Conservation (phyloP, 2,797 vertebrate genomes). For the Pseudocheirus occidentalis region DNA sequence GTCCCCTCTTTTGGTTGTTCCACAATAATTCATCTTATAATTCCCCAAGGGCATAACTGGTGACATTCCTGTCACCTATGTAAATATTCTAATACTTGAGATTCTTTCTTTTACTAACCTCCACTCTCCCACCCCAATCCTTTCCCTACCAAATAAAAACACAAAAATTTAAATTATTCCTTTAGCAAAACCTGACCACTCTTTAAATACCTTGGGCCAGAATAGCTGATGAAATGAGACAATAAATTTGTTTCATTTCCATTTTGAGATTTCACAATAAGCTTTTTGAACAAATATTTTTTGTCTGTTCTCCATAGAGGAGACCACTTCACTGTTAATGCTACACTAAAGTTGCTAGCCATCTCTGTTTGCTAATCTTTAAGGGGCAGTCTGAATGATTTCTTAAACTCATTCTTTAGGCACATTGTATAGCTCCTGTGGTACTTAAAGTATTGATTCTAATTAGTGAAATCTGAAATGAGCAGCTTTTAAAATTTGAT, state of each 20-base stretch:
- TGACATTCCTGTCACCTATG: background rate
- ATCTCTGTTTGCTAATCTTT: conserved; percentile 19
- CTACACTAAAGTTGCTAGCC: background rate
- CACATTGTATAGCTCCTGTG: conserved; percentile 15
- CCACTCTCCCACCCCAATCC: background rate
- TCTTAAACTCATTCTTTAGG: background rate
- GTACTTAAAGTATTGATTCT: background rate
- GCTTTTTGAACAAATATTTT: conserved; percentile 35
- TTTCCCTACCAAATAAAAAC: conserved; percentile 39
- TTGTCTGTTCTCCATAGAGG: conserved; percentile 21
- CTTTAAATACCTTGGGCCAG: conserved; percentile 23
- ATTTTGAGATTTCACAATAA: conserved; percentile 17
- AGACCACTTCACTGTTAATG: conserved; percentile 7
- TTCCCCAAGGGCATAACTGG: background rate
- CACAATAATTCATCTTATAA: background rate
- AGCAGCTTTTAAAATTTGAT: conserved; percentile 2
- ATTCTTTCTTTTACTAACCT: background rate
- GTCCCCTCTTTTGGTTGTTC: background rate
- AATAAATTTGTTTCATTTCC: background rate
- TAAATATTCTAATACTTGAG: background rate
- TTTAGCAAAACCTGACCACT: background rate
- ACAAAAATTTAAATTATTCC: conserved; percentile 8
- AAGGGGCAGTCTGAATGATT: conserved; percentile 10
- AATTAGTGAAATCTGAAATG: conserved; percentile 1
- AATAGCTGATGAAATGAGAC: conserved; percentile 5